Conservation (phyloP, 2,797 vertebrate genomes). For the Pristis pectinata region DNA sequence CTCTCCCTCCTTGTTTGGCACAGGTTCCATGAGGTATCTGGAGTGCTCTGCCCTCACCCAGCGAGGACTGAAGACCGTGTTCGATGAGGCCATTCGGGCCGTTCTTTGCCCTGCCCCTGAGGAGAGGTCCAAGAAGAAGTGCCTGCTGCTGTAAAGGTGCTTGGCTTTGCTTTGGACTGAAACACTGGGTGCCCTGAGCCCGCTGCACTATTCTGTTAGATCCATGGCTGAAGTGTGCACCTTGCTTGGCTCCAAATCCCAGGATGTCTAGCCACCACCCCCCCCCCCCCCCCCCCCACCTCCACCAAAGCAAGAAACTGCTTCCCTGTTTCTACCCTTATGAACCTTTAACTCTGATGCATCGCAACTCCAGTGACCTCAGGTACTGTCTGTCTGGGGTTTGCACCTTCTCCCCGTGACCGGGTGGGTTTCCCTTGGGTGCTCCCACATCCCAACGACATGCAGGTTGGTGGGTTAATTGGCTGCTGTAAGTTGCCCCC, state of each 20-base stretch:
- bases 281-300: too few species aligned
- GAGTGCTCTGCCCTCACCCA: slow-evolving; percentile 86
- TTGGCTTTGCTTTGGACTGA: background rate
- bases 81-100: slow-evolving; percentile 83
- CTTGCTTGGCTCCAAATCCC: background rate
- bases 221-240: background rate
- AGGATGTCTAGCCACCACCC: background rate
- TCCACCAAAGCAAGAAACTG: background rate
- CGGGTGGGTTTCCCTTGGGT: too few species aligned
- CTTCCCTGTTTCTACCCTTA: background rate
- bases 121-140: background rate
- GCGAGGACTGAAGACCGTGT: slow-evolving; percentile 83
- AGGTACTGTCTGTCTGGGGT: too few species aligned
- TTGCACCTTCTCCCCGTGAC: too few species aligned
- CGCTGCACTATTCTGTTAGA: background rate
- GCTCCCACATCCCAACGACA: too few species aligned
- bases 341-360: too few species aligned
- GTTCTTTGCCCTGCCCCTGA: slow-evolving; percentile 69
- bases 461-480: too few species aligned
- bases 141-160: slow-evolving; percentile 1
- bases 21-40: slow-evolving; percentile 80
- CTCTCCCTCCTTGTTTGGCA: background rate
- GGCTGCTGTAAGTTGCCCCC: too few species aligned
- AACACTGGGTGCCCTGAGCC: background rate
- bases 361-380: too few species aligned